Evolutionary conservation across 2,888 invertebrate species (phyloP).

Genomic region (Drosophila meridiana): DNA sequence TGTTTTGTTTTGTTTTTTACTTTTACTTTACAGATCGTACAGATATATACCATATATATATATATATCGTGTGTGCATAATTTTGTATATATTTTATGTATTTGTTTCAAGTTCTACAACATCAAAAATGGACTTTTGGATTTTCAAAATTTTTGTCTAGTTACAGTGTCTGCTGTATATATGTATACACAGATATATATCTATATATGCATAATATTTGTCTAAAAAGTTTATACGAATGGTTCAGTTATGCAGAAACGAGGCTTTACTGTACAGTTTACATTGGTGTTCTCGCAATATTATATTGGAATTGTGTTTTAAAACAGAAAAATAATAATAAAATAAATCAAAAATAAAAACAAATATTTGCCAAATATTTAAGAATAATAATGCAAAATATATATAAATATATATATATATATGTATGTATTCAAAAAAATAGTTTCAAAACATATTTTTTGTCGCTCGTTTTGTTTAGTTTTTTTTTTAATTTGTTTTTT

Average conservation of each 20-base stretch:
- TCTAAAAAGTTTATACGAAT: slow-evolving; percentile 61
- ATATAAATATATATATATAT: slow-evolving; percentile 4
- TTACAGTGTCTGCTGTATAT: slow-evolving; percentile 33
- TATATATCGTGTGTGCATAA: slow-evolving; percentile 15
- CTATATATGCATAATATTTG: slow-evolving; percentile 55
- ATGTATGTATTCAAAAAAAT: slow-evolving; percentile 8
- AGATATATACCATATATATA: slow-evolving; percentile 9
- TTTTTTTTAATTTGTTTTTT: slow-evolving; percentile 22
- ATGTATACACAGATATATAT: slow-evolving; percentile 6
- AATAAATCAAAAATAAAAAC: slow-evolving; percentile 19
- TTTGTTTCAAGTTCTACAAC: slow-evolving; percentile 51
- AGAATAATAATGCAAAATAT: slow-evolving; percentile 29
- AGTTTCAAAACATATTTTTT: slow-evolving; percentile 37
- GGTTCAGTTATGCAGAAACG: slow-evolving; percentile 18
- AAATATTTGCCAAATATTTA: slow-evolving; percentile 26
- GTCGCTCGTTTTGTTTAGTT: slow-evolving; percentile 39
- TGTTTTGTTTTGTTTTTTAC: not conserved
- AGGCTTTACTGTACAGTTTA: slow-evolving; percentile 45
- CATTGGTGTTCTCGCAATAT: slow-evolving; percentile 36
- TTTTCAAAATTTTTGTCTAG: slow-evolving; percentile 31
- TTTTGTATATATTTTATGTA: slow-evolving; percentile 21
- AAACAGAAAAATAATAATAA: slow-evolving; percentile 13
- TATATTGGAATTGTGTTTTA: slow-evolving; percentile 43
- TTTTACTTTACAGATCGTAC: slow-evolving; percentile 11
- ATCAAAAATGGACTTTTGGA: slow-evolving; percentile 75